phyloP scores from a whole-genome alignment of 2,113 vertebrate species.

The Brachyistius frenatus region DNA sequence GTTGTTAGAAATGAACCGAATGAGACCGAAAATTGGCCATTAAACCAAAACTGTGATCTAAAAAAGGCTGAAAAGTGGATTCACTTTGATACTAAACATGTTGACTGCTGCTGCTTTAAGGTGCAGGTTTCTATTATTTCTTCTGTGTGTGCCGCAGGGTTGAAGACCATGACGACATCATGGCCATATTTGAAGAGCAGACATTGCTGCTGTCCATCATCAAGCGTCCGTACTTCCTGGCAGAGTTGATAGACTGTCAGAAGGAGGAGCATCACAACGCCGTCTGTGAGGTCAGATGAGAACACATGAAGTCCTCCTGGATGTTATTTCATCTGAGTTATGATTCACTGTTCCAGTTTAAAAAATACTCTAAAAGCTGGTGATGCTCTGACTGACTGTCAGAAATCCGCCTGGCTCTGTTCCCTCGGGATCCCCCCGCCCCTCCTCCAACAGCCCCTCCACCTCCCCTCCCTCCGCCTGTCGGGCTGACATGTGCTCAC shows the following conservation, averaged over 20 bases:
- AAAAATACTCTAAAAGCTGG: constrained; percentile 9
- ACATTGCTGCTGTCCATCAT: constrained; percentile 73
- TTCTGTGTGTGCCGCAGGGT: constrained; percentile 78
- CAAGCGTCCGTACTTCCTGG: constrained; percentile 85
- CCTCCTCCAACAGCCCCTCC: constrained; percentile 71
- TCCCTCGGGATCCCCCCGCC: constrained; percentile 73
- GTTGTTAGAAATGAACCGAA: no score
- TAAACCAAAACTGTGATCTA: no score
- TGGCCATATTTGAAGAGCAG: constrained; percentile 81
- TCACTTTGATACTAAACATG: no score
- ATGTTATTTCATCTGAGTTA: no score
- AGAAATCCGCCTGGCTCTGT: constrained; percentile 40
- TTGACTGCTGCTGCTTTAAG: neutral
- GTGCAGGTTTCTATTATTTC: neutral
- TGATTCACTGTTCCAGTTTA: constrained; percentile 2
- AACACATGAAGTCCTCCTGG: no score
- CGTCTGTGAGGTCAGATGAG: constrained; percentile 88
- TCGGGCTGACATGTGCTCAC: constrained; percentile 86
- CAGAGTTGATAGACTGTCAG: constrained; percentile 86
- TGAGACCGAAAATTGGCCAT: no score
- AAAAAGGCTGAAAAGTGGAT: no score
- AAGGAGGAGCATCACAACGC: constrained; percentile 82
- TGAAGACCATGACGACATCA: constrained; percentile 91
- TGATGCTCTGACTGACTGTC: constrained; percentile 52
- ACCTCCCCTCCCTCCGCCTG: constrained; percentile 80